Conservation (phyloP, 1,140 invertebrate genomes). For the Nasonia longicornis region DNA sequence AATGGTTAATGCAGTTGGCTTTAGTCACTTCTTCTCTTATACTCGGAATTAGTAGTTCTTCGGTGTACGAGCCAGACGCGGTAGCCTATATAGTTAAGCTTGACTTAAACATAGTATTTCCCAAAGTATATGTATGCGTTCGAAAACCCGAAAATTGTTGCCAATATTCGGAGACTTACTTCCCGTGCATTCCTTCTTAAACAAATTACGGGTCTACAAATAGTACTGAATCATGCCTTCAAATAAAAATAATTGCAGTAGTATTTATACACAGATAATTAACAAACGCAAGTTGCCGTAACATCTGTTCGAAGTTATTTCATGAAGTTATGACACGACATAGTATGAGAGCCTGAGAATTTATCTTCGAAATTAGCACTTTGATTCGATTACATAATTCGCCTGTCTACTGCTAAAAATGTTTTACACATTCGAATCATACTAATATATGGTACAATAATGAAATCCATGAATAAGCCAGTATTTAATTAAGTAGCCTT, state of each 20-base stretch:
- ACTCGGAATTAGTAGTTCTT: too few relatives aligned
- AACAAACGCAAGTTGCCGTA: too few relatives aligned
- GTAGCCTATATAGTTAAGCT: not conserved
- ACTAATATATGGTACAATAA: too few relatives aligned
- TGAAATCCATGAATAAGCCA: too few relatives aligned
- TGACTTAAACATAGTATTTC: not conserved
- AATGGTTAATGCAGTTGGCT: too few relatives aligned
- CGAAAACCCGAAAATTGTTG: not conserved
- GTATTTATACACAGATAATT: too few relatives aligned
- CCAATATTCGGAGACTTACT: not conserved
- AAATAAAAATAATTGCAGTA: not conserved
- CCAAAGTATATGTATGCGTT: not conserved
- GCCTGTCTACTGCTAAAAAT: not conserved
- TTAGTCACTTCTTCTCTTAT: too few relatives aligned
- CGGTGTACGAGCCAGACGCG: too few relatives aligned
- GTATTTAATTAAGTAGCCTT: too few relatives aligned
- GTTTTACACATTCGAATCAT: too few relatives aligned
- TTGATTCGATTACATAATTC: not conserved
- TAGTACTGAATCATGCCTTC: not conserved
- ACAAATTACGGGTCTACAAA: not conserved
- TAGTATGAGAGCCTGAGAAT: not conserved
- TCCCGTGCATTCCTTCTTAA: not conserved
- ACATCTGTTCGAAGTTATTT: not conserved
- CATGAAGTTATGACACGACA: too few relatives aligned
- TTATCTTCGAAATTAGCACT: not conserved